Evolutionary conservation across 2,113 vertebrate genomes (phyloP), one percentile per base, ranked within the genome.

Genomic region (Typhlomys cinereus): DNA sequence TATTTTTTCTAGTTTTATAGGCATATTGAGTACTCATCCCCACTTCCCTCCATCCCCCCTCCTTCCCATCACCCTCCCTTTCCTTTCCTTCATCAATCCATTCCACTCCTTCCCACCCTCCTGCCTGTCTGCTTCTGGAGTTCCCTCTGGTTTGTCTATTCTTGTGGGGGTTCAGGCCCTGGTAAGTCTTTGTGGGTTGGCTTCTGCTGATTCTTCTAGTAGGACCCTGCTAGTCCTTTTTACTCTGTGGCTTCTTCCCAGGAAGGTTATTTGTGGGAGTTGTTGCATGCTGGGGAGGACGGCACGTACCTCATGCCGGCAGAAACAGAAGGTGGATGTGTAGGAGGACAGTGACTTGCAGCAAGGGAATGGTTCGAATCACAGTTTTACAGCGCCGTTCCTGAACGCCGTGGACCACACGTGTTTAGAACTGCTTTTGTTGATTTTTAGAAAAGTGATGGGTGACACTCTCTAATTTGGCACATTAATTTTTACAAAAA

Each of bases 201-300:
- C 75, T 95, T 90, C 62, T 73, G 36, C 57, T 92, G 81, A 87
- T 79, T 69, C 46, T 90, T 80, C 67, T 62, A 2, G 23, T 46
- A 34, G 31, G 44, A 67, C 62, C 62, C 67, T 76, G 54, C 36
- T 48, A 44, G n/a, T 86, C 94, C 80, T 62, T 92, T 94, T 83
- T 93, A 88, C 93, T 70, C 52, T 59, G 59, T 75, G 61, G 48
- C 61, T 7, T 82, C 88, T 90, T 83, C 74, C 64, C 70, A 34
- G 79, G 75, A 85, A 90, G 48, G 15, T 83, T 92, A 79, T 64
- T 90, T 92, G 50, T 85, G 69, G 64, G 57, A 88, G 25, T 85
- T 88, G 36, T 76, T 82, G 85, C 62, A 96, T 78, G 79, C 41
- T 81, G 62, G 73, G 74, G 36, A 86, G 64, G 85, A 91, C 92